These are phyloP conservation scores for Agrypnia vestita DNA, from an alignment of 1,140 invertebrate species.

Conservation along the genomic window DNA sequence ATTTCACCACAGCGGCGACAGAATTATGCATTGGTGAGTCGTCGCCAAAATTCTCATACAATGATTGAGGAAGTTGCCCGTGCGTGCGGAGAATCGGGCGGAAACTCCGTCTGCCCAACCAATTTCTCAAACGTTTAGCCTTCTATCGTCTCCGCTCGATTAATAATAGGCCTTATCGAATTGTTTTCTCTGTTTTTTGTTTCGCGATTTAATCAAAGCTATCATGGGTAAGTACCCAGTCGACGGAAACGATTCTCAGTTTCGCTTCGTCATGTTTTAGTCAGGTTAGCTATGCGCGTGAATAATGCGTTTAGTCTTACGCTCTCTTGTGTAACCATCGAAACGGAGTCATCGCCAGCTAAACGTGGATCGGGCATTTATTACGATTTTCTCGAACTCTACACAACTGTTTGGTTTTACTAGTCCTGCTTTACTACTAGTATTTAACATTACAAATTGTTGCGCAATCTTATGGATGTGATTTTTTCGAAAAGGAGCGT, in stretches of 20 bases:
- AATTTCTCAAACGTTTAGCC: neutral
- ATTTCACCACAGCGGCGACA: conserved; percentile 8
- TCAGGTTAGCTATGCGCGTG: too few relatives aligned
- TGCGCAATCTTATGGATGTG: too few relatives aligned
- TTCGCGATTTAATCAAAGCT: neutral
- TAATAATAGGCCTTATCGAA: neutral
- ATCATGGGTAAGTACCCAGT: neutral
- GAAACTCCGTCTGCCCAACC: conserved; percentile 4
- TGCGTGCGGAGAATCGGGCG: conserved; percentile 14
- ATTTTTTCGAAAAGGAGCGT: too few relatives aligned
- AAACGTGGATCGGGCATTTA: too few relatives aligned
- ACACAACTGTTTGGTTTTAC: too few relatives aligned
- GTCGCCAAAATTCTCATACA: conserved; percentile 9
- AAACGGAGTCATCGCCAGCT: too few relatives aligned
- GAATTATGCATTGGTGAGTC: conserved; percentile 28
- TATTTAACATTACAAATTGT: too few relatives aligned
- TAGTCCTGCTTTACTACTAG: too few relatives aligned
- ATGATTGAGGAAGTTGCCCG: conserved; percentile 6
- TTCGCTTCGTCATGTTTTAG: neutral
- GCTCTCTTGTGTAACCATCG: too few relatives aligned
- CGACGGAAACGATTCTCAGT: neutral
- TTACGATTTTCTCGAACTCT: too few relatives aligned
- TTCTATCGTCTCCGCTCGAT: neutral
- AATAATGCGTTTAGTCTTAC: too few relatives aligned
- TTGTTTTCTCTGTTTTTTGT: conserved; percentile 16